Base-by-base conservation (phyloP, 2,113 vertebrate genomes). In the Redunca redunca region DNA sequence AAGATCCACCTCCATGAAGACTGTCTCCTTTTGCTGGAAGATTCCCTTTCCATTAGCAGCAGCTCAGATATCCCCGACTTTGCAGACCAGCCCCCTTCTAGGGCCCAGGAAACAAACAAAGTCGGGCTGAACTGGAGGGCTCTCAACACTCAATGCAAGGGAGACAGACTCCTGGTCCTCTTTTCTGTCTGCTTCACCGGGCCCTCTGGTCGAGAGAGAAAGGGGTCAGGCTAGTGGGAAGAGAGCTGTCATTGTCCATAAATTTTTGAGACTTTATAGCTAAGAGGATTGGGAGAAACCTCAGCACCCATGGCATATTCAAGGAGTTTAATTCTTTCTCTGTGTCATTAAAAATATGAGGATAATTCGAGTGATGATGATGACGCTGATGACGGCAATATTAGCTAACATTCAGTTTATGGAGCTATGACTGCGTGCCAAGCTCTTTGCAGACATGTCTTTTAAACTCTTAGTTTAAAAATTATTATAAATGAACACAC, bases 21-120 rank as follows among this genome's bases (percentile, higher is more conserved):
- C 33, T 74, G 19, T 94, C 97, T 96, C 92, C 94, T 96, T 93
- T 83, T 92, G 92, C 91, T 98, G 95, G 91, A 98, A n/a, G 86
- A 0, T 1, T 81, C 0, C 28, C 2, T 80, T 96, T 96, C 98
- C 95, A 96, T 97, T 94, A 98, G 97, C 87, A 97, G 82, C 57
- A 91, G 95, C 90, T 97, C 93, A 95, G 6, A 2, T 28, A 78
- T 96, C 98, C 94, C 96, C 95, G 88, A 95, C 85, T 88, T 93
- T 33, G 36, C 88, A 94, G 86, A 90, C 64, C 62, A 87, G 60
- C 14, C 52, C 36, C 28, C 25, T 52, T 88, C 62, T 43, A 88
- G 62, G 92, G 90, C 87, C 80, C 97, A 83, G 23, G 88, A 53
- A 46, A 87, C 88, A 93, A 97, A 96, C 26, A 62, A 98, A 96